Percentiles rank a stretch among this genome's conserved stretches.
These are phyloP conservation scores for Galaxea fascicularis DNA, from an alignment of 92 coral and sea anemone genomes.

Conservation along the genomic window DNA sequence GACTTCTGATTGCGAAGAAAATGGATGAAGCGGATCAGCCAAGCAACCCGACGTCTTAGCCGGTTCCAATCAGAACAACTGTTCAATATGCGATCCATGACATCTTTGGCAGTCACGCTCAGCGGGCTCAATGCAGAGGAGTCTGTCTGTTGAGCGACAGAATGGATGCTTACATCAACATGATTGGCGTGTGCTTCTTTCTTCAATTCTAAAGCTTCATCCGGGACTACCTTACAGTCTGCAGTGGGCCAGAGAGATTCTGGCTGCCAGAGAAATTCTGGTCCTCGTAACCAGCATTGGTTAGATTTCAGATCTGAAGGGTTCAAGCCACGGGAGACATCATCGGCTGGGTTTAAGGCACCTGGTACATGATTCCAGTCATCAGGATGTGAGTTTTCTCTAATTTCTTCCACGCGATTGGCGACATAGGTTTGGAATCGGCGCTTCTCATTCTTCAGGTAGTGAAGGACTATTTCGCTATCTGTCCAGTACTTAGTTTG, in stretches of 20 bases:
- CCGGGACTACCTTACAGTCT: constrained; percentile 35
- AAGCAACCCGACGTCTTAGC: constrained; percentile 37
- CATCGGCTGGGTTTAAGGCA: constrained; percentile 49
- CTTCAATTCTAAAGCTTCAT: constrained; percentile 34
- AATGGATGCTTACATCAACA: constrained; percentile 6
- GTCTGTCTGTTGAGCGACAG: background rate
- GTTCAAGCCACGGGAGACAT: constrained; percentile 57
- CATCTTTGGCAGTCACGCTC: background rate
- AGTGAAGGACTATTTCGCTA: constrained; percentile 40
- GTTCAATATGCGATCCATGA: constrained; percentile 13
- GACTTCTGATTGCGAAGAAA: background rate
- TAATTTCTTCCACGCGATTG: constrained; percentile 57
- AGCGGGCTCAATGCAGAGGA: background rate
- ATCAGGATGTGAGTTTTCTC: constrained; percentile 41
- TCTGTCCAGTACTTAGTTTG: constrained; percentile 39
- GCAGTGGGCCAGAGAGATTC: constrained; percentile 51
- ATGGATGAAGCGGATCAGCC: constrained; percentile 39
- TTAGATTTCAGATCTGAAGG: constrained; percentile 33
- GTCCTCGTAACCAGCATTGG: constrained; percentile 67
- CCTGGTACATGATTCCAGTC: constrained; percentile 56
- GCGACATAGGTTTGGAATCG: constrained; percentile 67
- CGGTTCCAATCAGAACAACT: constrained; percentile 55
- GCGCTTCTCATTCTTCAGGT: constrained; percentile 54
- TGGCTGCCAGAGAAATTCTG: constrained; percentile 47
- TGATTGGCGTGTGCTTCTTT: constrained; percentile 27